Evolutionary conservation across 2,888 invertebrate species (phyloP), one percentile per base, ranked within the genome.

Genomic region (Sturmia bella): DNA sequence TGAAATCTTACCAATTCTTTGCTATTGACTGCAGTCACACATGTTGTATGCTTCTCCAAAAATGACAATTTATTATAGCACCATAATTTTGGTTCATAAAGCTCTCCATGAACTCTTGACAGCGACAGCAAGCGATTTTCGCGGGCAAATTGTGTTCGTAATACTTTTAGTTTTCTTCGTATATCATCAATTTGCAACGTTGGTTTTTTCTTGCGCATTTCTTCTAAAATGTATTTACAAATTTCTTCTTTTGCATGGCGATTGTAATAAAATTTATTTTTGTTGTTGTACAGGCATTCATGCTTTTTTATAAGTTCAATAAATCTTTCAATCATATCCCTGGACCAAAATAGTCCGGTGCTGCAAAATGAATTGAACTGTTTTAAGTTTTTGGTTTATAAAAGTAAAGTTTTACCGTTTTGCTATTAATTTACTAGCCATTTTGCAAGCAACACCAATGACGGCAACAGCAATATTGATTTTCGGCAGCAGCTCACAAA

Each of bases 301-400:
- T 64, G 48, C 50, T 48, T 19, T 19, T 39, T 64, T 19, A 64
- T 37, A 3, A 64, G 64, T 37, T 37, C 50, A 2, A 64, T 64
- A 39, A 64, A 64, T 37, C 50, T 64, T 19, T 50, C 48, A n/a
- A 64, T 64, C 64, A 64, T 64, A 3, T 64, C 64, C 19, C 64
- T 19, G n/a, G 50, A 37, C 64, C 64, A 64, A 21, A 48, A 37
- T 3, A 61, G 50, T 56, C 48, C 59, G 9, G 19, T 64, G 48
- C 64, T 64, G 50, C n/a, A 32, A 45, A 17, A 17, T 12, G 45
- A 21, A 13, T 37, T 27, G 3, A 32, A 27, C 24, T 56, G 6
- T 15, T 32, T 41, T 43, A 13, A 1, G 27, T 12, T 61, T 43
- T 32, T 9, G 48, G 17, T 48, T n/a, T 17, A 15, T 37, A 6